Base-by-base conservation (phyloP, 92 coral and sea anemone genomes). In the Porites divaricata region DNA sequence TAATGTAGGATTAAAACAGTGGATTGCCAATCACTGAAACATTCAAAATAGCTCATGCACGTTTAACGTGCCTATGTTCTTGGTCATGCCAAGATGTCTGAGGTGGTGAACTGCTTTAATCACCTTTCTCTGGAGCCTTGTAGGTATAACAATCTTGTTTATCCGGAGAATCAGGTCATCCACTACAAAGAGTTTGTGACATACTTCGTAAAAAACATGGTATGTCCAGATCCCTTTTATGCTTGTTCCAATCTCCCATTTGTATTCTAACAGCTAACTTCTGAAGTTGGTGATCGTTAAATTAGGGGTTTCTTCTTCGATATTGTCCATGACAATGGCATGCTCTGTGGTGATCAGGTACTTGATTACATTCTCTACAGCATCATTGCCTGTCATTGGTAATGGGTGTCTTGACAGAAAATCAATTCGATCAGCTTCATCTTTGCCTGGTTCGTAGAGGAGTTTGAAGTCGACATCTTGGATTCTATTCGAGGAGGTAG, bases 401-500 rank as follows among this genome's bases (percentile, higher is more conserved):
- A n/a, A n/a, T n/a, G n/a, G n/a, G n/a, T n/a, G n/a, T n/a, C n/a
- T n/a, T 13, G 93, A 86, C 10, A 92, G 54, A 74, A 83, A 86
- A 78, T 89, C 91, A 2, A 89, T 84, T 69, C 89, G 93, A 52
- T 89, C 90, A 54, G 75, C 70, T 22, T 89, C 90, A 66, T 90
- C 89, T n/a, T 90, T 90, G 1, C 86, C 80, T 0, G 92, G 92
- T n/a, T 88, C 87, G 15, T 90, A 93, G 26, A 61, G 53, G 51
- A 93, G 64, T 74, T 91, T 87, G 26, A 74, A 88, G 49, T 91
- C 93, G 0, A 93, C 93, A 79, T 91, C 88, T 49, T 88, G 94
- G 94, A 93, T 86, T 79, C 77, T 80, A 83, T 75, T 91, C 88
- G 5, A 86, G 93, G 91, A 7, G 91, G 91, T 19, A 79, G 69